Percentiles rank a stretch among this genome's conserved stretches.
phyloP scores from a whole-genome alignment of 2,797 vertebrate species.

The Bradypodion ventrale region DNA sequence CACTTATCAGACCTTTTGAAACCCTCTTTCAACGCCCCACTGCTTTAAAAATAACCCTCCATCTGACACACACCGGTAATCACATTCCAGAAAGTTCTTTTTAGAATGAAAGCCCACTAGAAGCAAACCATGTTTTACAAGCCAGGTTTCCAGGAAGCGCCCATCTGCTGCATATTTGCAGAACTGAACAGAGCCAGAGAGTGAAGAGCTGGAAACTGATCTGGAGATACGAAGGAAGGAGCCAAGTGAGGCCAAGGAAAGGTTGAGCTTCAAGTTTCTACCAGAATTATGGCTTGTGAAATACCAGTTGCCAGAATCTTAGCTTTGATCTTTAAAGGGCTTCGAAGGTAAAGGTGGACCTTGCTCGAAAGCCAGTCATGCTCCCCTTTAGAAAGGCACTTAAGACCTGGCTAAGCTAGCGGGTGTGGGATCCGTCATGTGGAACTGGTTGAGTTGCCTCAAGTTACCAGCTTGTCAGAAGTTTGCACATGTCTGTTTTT shows the following conservation, averaged over 20 bases:
- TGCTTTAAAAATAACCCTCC: neutral
- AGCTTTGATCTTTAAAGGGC: no score
- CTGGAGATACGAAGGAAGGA: neutral
- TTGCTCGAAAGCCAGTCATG: no score
- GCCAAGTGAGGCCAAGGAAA: neutral
- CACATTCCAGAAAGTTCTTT: no score
- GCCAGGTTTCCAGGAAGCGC: neutral
- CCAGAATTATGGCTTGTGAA: neutral
- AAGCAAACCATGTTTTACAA: neutral
- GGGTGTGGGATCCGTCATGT: no score
- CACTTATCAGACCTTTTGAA: neutral
- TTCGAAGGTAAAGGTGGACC: no score
- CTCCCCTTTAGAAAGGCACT: no score
- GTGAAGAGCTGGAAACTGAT: neutral
- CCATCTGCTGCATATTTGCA: slow-evolving; percentile 13
- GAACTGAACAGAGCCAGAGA: neutral
- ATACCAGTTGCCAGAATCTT: neutral
- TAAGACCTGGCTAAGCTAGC: no score
- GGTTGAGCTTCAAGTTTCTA: no score
- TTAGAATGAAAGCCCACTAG: neutral
- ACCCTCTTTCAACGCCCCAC: neutral
- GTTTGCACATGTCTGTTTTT: no score
- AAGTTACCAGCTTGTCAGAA: no score
- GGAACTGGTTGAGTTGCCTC: no score
- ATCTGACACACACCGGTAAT: no score